Evolutionary conservation across 2,797 vertebrate species (phyloP), one percentile per base, ranked within the genome.

Genomic region (Danio aesculapii): DNA sequence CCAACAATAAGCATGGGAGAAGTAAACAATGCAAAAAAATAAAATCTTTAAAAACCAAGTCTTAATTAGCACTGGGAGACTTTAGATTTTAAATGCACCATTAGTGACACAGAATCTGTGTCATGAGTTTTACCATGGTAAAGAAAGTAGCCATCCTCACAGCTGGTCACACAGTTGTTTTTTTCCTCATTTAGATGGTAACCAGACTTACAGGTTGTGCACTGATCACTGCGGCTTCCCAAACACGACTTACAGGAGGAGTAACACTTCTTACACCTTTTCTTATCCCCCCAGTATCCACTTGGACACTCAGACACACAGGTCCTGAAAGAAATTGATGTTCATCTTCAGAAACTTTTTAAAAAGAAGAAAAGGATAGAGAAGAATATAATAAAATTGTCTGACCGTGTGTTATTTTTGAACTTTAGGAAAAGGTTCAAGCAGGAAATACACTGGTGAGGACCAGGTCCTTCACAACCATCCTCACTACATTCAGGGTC

Each of bases 321-420:
- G n/a, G 76, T 85, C 84, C 94, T 94, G 49, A 52, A 46, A 73
- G 14, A 67, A 52, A 3, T 19, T 10, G 13, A 2, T 16, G 3
- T 6, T 47, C 47, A 6, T 19, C 3, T 39, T 46, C 6, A 46
- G 9, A n/a, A 39, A 53, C 44, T 6, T 6, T 74, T 30, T 61
- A 2, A 21, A 50, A 66, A 19, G 17, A 46, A 14, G 21, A 53
- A 49, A 49, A 47, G n/a, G 11, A 41, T 14, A 21, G 5, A 44
- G 13, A 12, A 58, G 44, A 41, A 8, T 30, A 30, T 59, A 59
- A 16, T 41, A 11, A 41, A 57, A 72, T 39, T 47, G 41, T 58
- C 88, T 82, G 88, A 99, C 98, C 97, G 94, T 87, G 97, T 98
- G 82, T 94, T 96, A 85, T 99, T 99, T 91, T 97, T 98, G 89